These are phyloP conservation scores for Tetranychus truncatus DNA, from an alignment of 2,888 invertebrate genomes.

Conservation along the genomic window DNA sequence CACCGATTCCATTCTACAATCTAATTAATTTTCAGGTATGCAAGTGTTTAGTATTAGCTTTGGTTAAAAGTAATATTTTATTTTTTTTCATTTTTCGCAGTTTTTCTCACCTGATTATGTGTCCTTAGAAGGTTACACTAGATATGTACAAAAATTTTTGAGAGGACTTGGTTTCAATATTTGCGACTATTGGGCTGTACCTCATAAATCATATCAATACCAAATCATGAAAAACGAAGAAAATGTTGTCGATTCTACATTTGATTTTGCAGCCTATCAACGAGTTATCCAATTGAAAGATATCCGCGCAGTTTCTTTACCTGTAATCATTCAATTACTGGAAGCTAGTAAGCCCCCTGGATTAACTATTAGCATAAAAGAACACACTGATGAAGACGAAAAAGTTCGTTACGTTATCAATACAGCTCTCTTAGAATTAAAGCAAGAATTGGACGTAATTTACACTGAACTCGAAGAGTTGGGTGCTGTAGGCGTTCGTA, in stretches of 20 bases:
- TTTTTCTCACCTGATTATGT: slow-evolving; percentile 1
- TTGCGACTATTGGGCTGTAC: neutral
- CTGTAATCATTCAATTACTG: neutral
- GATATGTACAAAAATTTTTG: neutral
- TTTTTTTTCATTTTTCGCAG: neutral
- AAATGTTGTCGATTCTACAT: neutral
- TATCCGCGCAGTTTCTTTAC: neutral
- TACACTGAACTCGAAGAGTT: neutral
- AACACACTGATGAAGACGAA: neutral
- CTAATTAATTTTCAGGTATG: neutral
- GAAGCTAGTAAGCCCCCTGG: neutral
- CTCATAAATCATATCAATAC: neutral
- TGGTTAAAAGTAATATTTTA: neutral
- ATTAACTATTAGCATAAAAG: neutral
- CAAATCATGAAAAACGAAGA: neutral
- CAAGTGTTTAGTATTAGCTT: neutral
- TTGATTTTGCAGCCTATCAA: neutral
- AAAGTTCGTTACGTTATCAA: neutral
- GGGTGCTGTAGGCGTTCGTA: neutral
- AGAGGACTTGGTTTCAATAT: neutral
- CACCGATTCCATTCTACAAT: slow-evolving; percentile 1
- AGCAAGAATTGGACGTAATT: neutral
- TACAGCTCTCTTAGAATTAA: neutral
- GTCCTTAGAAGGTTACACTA: neutral
- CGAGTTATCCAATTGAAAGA: slow-evolving; percentile 6